Percentiles rank a stretch among this genome's conserved stretches.
phyloP scores from a whole-genome alignment of 2,888 invertebrate genomes.

The Clivina fossor region DNA sequence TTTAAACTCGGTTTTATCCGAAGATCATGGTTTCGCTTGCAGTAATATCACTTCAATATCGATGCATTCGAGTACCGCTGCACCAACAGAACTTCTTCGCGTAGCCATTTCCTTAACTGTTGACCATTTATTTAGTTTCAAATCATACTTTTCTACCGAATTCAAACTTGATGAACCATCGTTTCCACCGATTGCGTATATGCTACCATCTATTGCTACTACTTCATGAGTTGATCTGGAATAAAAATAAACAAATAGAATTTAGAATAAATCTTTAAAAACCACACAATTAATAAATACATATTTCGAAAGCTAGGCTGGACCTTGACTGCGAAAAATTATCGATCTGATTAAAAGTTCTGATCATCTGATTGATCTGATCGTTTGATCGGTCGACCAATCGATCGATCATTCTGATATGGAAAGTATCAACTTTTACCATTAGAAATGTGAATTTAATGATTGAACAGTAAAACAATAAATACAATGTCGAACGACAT shows the following conservation, averaged over 20 bases:
- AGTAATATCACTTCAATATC: slow-evolving; percentile 56
- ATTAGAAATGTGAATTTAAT: no score
- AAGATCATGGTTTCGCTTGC: slow-evolving; percentile 33
- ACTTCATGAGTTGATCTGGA: slow-evolving; percentile 69
- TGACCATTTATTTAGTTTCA: slow-evolving; percentile 66
- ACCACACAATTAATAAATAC: background rate
- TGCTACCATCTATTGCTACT: slow-evolving; percentile 62
- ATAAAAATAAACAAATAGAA: slow-evolving; percentile 15
- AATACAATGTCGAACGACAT: no score
- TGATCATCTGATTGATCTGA: no score
- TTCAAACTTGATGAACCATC: slow-evolving; percentile 71
- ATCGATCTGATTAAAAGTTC: no score
- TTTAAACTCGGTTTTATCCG: slow-evolving; percentile 3
- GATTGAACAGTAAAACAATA: no score
- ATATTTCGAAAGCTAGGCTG: no score
- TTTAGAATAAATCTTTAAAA: no score
- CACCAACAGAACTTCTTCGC: slow-evolving; percentile 66
- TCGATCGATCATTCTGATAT: no score
- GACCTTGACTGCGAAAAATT: no score
- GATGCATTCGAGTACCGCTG: slow-evolving; percentile 66
- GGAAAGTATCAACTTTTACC: no score
- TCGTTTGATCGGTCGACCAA: no score
- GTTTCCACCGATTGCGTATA: slow-evolving; percentile 69
- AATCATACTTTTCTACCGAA: slow-evolving; percentile 68
- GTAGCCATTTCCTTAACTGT: slow-evolving; percentile 67